Evolutionary conservation across 2,888 invertebrate genomes (phyloP).

Genomic region (Torymus tubicola): DNA sequence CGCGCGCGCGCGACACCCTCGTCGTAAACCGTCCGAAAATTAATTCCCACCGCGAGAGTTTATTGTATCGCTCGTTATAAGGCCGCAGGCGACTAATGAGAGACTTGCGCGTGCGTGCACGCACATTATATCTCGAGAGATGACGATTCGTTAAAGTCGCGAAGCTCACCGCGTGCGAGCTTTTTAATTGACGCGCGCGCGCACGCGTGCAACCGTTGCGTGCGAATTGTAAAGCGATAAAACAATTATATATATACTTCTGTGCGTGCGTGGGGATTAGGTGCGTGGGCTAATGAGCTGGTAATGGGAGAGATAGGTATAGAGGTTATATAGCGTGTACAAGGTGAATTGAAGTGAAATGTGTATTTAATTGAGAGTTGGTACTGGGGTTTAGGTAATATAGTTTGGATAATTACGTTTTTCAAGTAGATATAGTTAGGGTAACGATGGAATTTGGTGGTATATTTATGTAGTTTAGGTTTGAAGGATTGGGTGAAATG

Average conservation of each 20-base stretch:
- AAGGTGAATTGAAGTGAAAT: no score
- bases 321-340: no score
- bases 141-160: background rate
- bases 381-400: no score
- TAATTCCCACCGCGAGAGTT: conserved; percentile 8
- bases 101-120: background rate
- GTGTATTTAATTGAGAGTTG: no score
- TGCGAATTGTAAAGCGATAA: conserved; percentile 32
- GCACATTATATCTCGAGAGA: no score
- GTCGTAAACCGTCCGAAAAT: conserved; percentile 34
- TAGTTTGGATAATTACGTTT: no score
- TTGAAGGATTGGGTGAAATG: no score
- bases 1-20: background rate
- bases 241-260: conserved; percentile 33
- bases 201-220: no score
- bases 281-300: background rate
- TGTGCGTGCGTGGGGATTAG: background rate
- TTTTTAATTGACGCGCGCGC: conserved; percentile 26
- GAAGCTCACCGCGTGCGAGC: background rate
- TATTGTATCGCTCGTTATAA: conserved; percentile 35
- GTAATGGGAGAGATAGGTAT: background rate
- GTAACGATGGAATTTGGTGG: no score
- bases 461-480: no score
- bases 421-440: no score
- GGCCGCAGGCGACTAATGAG: background rate